Base-by-base conservation (phyloP, 1,140 invertebrate genomes). In the Nephotettix cincticeps region DNA sequence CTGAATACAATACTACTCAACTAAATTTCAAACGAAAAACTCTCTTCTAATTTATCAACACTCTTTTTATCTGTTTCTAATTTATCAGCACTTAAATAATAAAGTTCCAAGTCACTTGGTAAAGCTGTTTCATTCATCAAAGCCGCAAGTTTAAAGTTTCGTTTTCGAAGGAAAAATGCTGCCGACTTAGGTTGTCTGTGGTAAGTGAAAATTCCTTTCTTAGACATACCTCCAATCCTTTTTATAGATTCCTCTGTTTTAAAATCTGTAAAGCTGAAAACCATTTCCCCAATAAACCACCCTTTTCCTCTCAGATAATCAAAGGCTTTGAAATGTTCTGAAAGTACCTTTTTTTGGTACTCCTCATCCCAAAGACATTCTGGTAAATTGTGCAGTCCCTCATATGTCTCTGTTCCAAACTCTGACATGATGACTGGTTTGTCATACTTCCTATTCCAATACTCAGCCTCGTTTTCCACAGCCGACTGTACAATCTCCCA, bases 181-280 rank as follows among this genome's bases (percentile, higher is more conserved):
- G 90, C 86, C 47, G 90, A 85, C 81, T 97, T 97, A 0, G 95
- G 95, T 79, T 97, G 92, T 14, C 95, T 83, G 51, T 90, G 86
- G 74, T 95, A 85, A 0, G 95, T 97, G 75, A 97, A 95, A 54
- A 97, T 87, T 13, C 95, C 95, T 79, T 97, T 97, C 78, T 91
- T 95, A 78, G 97, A 97, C 0, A 95, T 95, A 13, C 90, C 91
- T 25, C 92, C 91, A 76, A 91, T 83, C 1, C 87, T 92, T 74
- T 85, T 86, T 1, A 85, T 89, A 91, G 75, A 3, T 84, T 92
- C 89, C 27, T 87, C 88, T 30, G 91, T 92, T 75, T 90, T 89
- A 74, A 92, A 93, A 78, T 94, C 92, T 1, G 91, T 96, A 83
- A 99, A 99, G 80, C 98, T 99, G 97, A 97, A 99, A 47, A 98